phyloP scores from a whole-genome alignment of 2,797 vertebrate species.

The Tachyglossus aculeatus region DNA sequence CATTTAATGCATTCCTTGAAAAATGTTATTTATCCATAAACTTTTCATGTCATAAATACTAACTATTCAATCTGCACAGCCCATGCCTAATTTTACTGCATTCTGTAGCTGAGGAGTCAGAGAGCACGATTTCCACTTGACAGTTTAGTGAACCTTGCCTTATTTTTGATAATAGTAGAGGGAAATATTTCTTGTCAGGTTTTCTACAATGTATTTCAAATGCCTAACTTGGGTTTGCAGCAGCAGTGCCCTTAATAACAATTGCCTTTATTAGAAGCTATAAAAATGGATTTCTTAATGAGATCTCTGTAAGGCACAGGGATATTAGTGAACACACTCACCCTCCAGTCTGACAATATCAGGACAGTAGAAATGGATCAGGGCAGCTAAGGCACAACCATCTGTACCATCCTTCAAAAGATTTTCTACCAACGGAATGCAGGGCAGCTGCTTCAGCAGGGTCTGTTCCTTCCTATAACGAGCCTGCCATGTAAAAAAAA shows the following conservation, averaged over 20 bases:
- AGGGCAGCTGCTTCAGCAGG: constrained; percentile 83
- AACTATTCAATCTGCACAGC: too few species aligned
- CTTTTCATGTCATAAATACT: too few species aligned
- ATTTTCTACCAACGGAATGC: constrained; percentile 94
- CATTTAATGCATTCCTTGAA: too few species aligned
- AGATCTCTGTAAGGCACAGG: neutral
- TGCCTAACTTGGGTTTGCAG: too few species aligned
- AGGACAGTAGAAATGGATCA: constrained; percentile 97
- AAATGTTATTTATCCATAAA: too few species aligned
- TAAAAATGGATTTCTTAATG: neutral
- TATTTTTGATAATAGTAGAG: neutral
- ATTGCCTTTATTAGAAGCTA: neutral
- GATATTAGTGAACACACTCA: constrained; percentile 44
- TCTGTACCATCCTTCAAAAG: constrained; percentile 92
- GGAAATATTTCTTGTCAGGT: neutral
- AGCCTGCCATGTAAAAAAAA: constrained; percentile 73
- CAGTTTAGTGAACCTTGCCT: too few species aligned
- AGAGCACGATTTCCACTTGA: too few species aligned
- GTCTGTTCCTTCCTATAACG: constrained; percentile 95
- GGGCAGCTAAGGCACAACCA: constrained; percentile 87
- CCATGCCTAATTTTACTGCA: too few species aligned
- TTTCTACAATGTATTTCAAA: neutral
- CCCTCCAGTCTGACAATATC: constrained; percentile 85
- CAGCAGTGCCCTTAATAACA: neutral
- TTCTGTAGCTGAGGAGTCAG: too few species aligned